Conservation (phyloP, 2,113 vertebrate species). For the Pomatostomus ruficeps region DNA sequence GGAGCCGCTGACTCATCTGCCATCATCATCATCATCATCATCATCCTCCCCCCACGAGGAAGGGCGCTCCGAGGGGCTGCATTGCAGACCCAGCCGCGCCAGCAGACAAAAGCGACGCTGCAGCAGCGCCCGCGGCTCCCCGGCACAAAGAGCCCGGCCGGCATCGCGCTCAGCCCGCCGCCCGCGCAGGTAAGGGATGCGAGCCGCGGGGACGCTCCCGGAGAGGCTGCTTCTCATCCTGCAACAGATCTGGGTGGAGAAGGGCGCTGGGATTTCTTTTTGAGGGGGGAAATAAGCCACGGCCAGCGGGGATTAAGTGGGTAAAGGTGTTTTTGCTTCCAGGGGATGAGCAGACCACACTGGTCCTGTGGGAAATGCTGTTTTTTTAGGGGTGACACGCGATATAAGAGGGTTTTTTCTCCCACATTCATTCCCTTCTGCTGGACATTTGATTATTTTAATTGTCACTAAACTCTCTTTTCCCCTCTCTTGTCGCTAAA, state of each 20-base stretch:
- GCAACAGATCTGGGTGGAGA: not conserved
- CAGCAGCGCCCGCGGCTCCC: not conserved
- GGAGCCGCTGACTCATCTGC: slow-evolving; percentile 51
- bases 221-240: too few species aligned
- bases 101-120: slow-evolving; percentile 50
- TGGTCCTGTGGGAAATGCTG: not conserved
- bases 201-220: too few species aligned
- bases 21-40: not conserved
- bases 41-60: not conserved
- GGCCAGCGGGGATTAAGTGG: fast-evolving
- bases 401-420: fast-evolving
- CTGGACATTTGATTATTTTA: not conserved
- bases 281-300: fast-evolving
- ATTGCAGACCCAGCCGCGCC: slow-evolving; percentile 57
- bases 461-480: not conserved
- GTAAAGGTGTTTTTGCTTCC: not conserved
- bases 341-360: fast-evolving
- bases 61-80: slow-evolving; percentile 67
- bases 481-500: not conserved
- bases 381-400: not conserved
- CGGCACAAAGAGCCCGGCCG: not conserved
- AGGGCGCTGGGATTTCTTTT: fast-evolving
- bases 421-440: fast-evolving
- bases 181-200: slow-evolving; percentile 30
- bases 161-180: not conserved